These are phyloP conservation scores for Diarsia brunnea DNA, from an alignment of 2,888 invertebrate genomes.

Conservation along the genomic window DNA sequence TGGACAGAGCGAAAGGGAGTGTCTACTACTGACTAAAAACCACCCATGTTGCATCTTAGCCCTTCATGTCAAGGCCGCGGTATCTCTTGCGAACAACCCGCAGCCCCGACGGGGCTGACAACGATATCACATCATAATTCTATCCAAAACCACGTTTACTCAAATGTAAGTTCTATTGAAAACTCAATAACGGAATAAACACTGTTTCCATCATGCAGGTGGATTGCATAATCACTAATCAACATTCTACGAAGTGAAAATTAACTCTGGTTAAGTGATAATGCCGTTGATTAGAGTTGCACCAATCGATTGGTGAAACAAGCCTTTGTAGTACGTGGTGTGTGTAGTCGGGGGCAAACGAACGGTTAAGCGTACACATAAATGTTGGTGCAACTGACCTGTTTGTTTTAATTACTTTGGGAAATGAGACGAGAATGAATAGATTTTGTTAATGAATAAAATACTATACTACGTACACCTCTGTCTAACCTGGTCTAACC, in stretches of 20 bases:
- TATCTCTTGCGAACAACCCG: too few relatives aligned
- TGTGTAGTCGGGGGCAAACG: conserved; percentile 42
- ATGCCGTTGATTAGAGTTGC: conserved; percentile 52
- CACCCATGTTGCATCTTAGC: too few relatives aligned
- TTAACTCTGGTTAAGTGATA: conserved; percentile 45
- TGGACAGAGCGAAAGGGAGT: too few relatives aligned
- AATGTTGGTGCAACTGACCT: conserved; percentile 46
- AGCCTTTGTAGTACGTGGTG: conserved; percentile 50
- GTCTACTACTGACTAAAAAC: too few relatives aligned
- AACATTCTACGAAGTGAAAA: conserved; percentile 29
- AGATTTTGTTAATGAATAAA: background rate
- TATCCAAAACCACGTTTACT: background rate
- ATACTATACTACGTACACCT: background rate
- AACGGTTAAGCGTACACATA: conserved; percentile 39
- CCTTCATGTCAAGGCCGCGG: too few relatives aligned
- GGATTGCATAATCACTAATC: conserved; percentile 15
- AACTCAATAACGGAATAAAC: background rate
- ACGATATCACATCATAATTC: background rate
- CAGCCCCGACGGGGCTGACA: too few relatives aligned
- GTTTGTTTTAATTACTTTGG: conserved; percentile 20
- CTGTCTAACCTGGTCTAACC: too few relatives aligned
- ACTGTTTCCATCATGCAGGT: background rate
- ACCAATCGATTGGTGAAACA: conserved; percentile 39
- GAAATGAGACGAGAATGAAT: conserved; percentile 22
- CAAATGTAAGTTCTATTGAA: background rate